Conservation (phyloP, 2,888 invertebrate species). For the Caenorhabditis afra region DNA sequence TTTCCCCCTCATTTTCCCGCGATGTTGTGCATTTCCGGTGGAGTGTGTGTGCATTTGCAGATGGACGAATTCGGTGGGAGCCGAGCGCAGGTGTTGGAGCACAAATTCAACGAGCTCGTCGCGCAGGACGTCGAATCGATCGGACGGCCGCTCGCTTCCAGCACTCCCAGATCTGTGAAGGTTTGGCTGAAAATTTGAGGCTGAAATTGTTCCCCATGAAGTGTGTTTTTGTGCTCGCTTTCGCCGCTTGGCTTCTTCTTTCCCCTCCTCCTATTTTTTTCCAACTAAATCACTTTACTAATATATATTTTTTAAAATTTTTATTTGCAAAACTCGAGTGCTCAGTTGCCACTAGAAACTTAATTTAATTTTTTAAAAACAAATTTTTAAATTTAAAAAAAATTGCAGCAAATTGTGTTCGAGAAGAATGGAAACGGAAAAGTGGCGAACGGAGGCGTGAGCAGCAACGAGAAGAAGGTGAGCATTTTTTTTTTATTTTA, state of each 20-base stretch:
- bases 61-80: no score
- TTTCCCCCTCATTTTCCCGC: no score
- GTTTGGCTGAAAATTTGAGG: no score
- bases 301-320: not conserved
- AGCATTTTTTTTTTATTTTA: not conserved
- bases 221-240: conserved; percentile 2
- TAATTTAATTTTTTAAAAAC: not conserved
- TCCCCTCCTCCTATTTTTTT: no score
- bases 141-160: conserved; percentile 53
- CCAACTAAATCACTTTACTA: no score
- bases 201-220: no score
- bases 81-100: conserved; percentile 40
- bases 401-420: conserved; percentile 30
- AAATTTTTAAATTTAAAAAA: no score
- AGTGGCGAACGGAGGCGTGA: conserved; percentile 24
- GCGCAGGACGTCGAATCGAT: conserved; percentile 19
- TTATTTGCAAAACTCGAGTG: no score
- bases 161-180: conserved; percentile 54
- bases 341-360: no score
- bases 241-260: no score
- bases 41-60: no score
- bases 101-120: conserved; percentile 37
- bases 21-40: no score
- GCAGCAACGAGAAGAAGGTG: conserved; percentile 14
- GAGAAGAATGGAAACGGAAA: conserved; percentile 41